Evolutionary conservation across 2,797 vertebrate genomes (phyloP), one percentile per base, ranked within the genome.

Genomic region (Tragelaphus eurycerus): DNA sequence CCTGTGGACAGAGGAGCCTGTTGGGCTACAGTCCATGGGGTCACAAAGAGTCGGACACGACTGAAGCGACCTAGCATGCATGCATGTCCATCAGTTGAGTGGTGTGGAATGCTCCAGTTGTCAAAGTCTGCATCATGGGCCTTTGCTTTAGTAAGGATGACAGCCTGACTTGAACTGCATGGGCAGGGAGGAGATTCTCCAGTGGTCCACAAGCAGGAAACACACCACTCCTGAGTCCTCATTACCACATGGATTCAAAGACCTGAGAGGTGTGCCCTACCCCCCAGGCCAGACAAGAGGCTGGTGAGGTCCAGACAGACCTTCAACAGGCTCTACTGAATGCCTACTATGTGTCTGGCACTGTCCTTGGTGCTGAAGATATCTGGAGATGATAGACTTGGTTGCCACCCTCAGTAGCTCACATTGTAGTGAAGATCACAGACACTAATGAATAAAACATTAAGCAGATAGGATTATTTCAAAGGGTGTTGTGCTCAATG

Each of bases 291-390:
- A 43, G 46, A 34, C 27, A 21, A 0, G 29, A 82, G 81, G 60
- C 38, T 74, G 29, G 14, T 48, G 54, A 74, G 54, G 87, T 25
- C 59, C 55, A 25, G 52, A 55, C 17, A 54, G 34, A 59, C 27
- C n/a, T 29, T 31, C 15, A n/a, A 52, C 38, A 67, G 34, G 52
- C 59, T 92, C 89, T 59, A 55, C 7, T 9, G 7, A 55, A 27
- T 7, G 2, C 50, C 55, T 12, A 57, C 31, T 76, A 0, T 1
- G 17, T 27, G 6, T 31, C 16, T 1, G 60, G 15, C 2, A 3
- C 84, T 85, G 54, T 85, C 92, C 34, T 38, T 21, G 34, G 84
- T 93, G 81, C 87, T 78, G 57, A 83, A 27, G 27, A 13, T 34
- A 74, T 13, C 57, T 3, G 25, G 38, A 6, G 43, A 86, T n/a